Base-by-base conservation (phyloP, 1,140 invertebrate genomes). In the Luehdorfia chinensis region DNA sequence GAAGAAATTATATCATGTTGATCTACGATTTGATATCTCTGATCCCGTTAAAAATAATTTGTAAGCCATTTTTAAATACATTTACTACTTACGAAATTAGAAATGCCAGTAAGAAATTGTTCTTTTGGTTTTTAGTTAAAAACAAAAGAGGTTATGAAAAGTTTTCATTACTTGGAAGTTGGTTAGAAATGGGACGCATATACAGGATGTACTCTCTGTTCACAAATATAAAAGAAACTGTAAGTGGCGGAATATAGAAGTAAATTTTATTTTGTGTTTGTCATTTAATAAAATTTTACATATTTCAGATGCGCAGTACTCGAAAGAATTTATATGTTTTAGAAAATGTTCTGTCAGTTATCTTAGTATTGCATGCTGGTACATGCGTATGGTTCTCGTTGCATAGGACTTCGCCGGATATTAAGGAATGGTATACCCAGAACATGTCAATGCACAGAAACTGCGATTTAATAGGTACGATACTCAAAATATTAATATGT, bases 371-470 rank as follows among this genome's bases (percentile, higher is more conserved):
- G 1, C 78, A 83, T 14, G 58, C 56, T 1, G 27, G 52, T 6
- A 66, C 72, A 0, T 83, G 78, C 19, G n/a, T 83, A 0, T 78
- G 72, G 75, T 75, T 61, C 33, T 18, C 34, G 0, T 28, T 75
- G 2, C 59, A 79, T 4, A 23, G 36, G 0, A 6, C 49, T 8
- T 4, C 4, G 13, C 14, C 8, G 11, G 44, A 39, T 4, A 27
- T 31, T 4, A n/a, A 55, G 14, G 31, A 57, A 4, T 69, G 61
- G 62, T 46, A 64, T 80, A 64, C 21, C 67, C 75, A 2, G 15
- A 52, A 5, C 54, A 66, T 3, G 59, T 75, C n/a, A 55, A 54
- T 6, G 13, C 39, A 7, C 60, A 62, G 19, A 71, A 56, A 18
- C 39, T 80, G 1, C 37, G 62, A 27, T 77, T 72, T 52, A 46